These are phyloP conservation scores for Pseudolycoriella hygida DNA, from an alignment of 2,888 invertebrate species.

Conservation along the genomic window DNA sequence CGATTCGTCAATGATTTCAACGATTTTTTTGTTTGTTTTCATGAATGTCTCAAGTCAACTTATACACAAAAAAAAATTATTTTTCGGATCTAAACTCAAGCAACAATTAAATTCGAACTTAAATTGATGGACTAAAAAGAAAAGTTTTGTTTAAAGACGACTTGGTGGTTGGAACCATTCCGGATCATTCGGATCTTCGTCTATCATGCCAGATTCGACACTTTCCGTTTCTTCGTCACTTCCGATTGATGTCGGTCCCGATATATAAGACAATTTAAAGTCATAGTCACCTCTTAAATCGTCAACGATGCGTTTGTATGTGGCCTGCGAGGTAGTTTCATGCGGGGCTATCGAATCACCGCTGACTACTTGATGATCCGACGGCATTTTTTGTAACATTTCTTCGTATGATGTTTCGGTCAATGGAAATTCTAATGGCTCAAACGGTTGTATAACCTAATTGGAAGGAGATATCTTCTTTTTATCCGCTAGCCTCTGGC, in stretches of 20 bases:
- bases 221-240: constrained; percentile 18
- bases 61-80: too few species aligned
- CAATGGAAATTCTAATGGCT: constrained; percentile 57
- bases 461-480: constrained; percentile 15
- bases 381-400: constrained; percentile 54
- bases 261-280: background rate
- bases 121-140: too few species aligned
- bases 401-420: constrained; percentile 46
- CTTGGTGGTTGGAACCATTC: constrained; percentile 43
- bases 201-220: constrained; percentile 37
- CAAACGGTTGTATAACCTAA: constrained; percentile 52
- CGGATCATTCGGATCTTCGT: constrained; percentile 72
- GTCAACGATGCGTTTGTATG: background rate
- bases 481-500: background rate
- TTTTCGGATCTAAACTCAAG: too few species aligned
- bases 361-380: constrained; percentile 31
- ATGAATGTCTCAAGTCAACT: too few species aligned
- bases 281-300: background rate
- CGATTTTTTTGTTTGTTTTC: too few species aligned
- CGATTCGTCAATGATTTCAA: too few species aligned
- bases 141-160: background rate
- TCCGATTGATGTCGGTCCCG: constrained; percentile 5
- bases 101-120: too few species aligned
- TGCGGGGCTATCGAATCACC: constrained; percentile 11
- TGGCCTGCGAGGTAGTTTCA: background rate